Conservation (phyloP, 2,113 vertebrate genomes). For the Fregetta grallaria region DNA sequence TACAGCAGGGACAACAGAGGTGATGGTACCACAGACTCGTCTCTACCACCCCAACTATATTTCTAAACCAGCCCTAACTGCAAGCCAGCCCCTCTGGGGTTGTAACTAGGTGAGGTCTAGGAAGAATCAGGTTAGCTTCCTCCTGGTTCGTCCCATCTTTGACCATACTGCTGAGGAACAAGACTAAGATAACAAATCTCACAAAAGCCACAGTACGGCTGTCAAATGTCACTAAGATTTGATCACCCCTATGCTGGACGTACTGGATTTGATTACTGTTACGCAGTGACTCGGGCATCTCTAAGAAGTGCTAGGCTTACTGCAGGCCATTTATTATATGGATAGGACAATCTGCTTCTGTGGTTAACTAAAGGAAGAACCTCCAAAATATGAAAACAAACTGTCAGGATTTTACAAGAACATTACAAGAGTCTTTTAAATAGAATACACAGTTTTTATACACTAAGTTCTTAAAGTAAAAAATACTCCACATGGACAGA, state of each 20-base stretch:
- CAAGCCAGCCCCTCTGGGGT: background rate
- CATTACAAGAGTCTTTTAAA: constrained; percentile 12
- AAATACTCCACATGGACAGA: background rate
- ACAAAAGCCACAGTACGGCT: background rate
- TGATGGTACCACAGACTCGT: background rate
- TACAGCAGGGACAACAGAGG: background rate
- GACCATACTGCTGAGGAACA: background rate
- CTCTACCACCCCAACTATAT: background rate
- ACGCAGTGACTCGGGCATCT: background rate
- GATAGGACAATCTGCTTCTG: background rate
- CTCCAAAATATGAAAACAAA: constrained; percentile 4
- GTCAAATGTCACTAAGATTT: background rate
- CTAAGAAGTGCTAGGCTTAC: background rate
- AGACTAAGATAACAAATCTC: background rate
- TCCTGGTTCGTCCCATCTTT: background rate
- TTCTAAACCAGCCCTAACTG: background rate
- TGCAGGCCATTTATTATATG: background rate
- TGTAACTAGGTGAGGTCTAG: background rate
- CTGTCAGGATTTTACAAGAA: constrained; percentile 24
- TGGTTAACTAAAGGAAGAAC: background rate
- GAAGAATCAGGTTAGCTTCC: background rate
- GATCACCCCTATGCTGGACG: background rate
- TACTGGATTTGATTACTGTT: background rate
- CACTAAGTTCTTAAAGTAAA: background rate
- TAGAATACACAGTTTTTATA: background rate